Percentiles rank a stretch among this genome's conserved stretches.
These are phyloP conservation scores for Pachycephala philippinensis DNA, from an alignment of 2,113 vertebrate genomes.

Conservation along the genomic window DNA sequence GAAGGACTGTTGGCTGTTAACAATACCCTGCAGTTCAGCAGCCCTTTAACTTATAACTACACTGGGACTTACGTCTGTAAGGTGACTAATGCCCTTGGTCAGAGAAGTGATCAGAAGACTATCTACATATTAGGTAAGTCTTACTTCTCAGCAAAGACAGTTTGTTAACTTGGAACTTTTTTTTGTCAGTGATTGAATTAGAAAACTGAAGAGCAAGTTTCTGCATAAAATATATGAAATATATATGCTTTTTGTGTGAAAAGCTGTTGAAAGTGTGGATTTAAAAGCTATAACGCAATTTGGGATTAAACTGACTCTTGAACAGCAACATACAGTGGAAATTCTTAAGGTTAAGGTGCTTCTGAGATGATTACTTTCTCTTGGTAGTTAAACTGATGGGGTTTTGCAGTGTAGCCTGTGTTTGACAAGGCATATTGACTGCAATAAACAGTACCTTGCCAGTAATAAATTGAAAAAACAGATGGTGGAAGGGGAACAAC, in stretches of 20 bases:
- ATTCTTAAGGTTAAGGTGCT: neutral
- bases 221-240: neutral
- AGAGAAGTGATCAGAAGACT: slow-evolving; percentile 82
- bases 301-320: neutral
- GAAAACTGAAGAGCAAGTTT: neutral
- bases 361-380: neutral
- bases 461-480: neutral
- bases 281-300: neutral
- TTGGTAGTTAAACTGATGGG: neutral
- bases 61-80: slow-evolving; percentile 90
- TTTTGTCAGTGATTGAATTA: neutral
- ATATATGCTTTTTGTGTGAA: neutral
- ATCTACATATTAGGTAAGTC: slow-evolving; percentile 90
- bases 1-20: slow-evolving; percentile 83
- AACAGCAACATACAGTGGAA: neutral
- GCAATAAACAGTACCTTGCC: neutral
- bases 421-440: neutral
- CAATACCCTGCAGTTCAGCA: slow-evolving; percentile 84
- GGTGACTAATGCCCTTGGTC: slow-evolving; percentile 86
- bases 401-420: neutral
- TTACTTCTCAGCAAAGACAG: neutral
- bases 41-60: slow-evolving; percentile 86
- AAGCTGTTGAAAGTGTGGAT: neutral
- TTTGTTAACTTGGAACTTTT: neutral
- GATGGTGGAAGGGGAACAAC: neutral